Base-by-base conservation (phyloP, 2,113 vertebrate genomes). In the Hoplias malabaricus region DNA sequence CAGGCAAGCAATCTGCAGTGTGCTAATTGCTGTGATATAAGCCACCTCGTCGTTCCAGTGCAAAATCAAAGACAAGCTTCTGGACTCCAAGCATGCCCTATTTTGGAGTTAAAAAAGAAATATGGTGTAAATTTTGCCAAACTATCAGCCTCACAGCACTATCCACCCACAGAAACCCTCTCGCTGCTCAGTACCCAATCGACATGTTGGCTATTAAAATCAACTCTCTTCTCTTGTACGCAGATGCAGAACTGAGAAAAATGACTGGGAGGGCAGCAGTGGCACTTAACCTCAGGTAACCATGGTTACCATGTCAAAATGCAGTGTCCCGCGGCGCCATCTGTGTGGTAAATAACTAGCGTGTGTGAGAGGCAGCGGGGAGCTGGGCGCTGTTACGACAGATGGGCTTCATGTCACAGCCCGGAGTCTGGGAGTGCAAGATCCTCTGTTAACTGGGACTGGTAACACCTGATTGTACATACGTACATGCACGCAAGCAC, bases 261-360 rank as follows among this genome's bases (percentile, higher is more conserved):
- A 36, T 21, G 50, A 16, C 25, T 23, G 40, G 11, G 42, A 78
- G 66, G 76, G 79, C 78, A 78, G 38, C 36, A 48, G 67, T 69
- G 38, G 40, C 71, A 61, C 40, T 61, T 68, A 72, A 81, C 79
- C 67, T 75, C 46, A 43, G 40, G 75, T 75, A 78, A 78, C 82
- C 75, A 78, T 75, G 62, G 79, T 57, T 75, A 84, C 66, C 4
- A 46, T 11, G 4, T 46, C 71, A 78, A 78, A 78, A 53, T 11
- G 34, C 34, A 38, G 75, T 54, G 56, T 57, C 72, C 29, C 48
- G 65, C 57, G 72, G 70, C 46, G 16, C 65, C 71, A 78, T 84
- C 69, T 81, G 82, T 33, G 72, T 50, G 42, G 75, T 84, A 78
- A 84, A 78, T 75, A 77, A 69, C 40, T 72, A 48, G 69, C 23